Percentiles rank a stretch among this genome's conserved stretches.
Conservation (phyloP, 2,113 vertebrate genomes). For the Falco punctatus region DNA sequence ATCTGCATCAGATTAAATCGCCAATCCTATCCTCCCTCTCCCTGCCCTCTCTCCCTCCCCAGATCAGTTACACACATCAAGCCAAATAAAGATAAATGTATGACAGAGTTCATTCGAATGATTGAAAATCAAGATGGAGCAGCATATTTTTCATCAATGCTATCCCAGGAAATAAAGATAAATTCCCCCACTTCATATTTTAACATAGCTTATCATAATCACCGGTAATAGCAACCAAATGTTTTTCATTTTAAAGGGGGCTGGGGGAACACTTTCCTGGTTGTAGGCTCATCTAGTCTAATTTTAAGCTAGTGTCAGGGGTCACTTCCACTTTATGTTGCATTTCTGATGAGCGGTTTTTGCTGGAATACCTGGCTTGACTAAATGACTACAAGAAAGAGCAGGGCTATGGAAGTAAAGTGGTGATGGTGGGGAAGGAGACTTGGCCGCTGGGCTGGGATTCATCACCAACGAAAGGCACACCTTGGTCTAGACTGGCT, state of each 20-base stretch:
- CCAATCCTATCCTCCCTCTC: neutral
- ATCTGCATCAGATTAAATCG: constrained; percentile 42
- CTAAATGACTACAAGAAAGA: neutral
- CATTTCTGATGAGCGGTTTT: constrained; percentile 24
- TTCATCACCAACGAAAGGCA: neutral
- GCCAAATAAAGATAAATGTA: constrained; percentile 53
- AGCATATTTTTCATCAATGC: constrained; percentile 52
- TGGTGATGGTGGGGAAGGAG: fast-evolving
- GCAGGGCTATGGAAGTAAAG: neutral
- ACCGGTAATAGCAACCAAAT: constrained; percentile 72
- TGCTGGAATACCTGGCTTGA: neutral
- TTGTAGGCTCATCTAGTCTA: constrained; percentile 31
- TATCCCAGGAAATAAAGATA: constrained; percentile 73
- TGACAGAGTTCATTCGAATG: neutral
- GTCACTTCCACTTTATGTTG: constrained; percentile 61
- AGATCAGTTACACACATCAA: neutral
- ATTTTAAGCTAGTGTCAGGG: constrained; percentile 48
- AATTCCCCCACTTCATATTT: constrained; percentile 65
- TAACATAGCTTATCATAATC: constrained; percentile 55
- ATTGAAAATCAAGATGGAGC: constrained; percentile 66
- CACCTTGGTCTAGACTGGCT: neutral
- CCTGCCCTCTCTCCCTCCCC: neutral
- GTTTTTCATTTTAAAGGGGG: constrained; percentile 51
- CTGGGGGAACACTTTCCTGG: constrained; percentile 27
- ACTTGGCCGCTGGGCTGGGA: neutral